Evolutionary conservation across 2,113 vertebrate species (phyloP), one percentile per base, ranked within the genome.

Genomic region (Tyrannus savana): DNA sequence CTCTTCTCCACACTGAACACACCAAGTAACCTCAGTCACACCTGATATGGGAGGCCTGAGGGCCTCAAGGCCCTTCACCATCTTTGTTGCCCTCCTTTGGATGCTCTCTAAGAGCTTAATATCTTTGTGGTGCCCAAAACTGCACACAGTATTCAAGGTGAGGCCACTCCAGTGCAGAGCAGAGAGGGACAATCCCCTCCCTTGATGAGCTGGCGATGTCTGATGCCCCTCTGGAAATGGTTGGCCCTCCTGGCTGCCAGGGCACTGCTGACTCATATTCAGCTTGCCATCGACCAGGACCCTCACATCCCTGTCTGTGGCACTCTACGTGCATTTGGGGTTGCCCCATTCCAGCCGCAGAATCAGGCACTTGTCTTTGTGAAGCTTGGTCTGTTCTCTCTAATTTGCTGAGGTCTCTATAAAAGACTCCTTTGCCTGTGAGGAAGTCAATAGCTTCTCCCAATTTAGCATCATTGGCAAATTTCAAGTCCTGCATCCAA

Each of bases 131-230:
- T 4, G 1, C 13, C 28, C n/a, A 14, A 23, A 53, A 1, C 9
- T 5, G 25, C 22, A 16, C 35, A 17, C 44, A 77, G 33, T 8
- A 27, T 27, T 37, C 0, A 2, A 60, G 33, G 11, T 59, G 73
- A 77, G 37, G 35, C 71, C 1, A 2, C 4, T 12, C 35, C 71
- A 75, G 30, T 2, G 7, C 52, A 58, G 25, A 49, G 35, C 50
- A 50, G 42, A 58, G 35, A 4, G 1, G 71, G 31, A 50, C 42
- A 58, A 50, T 76, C 44, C 30, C 35, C 10, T 53, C 58, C 55
- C 33, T 50, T 28, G 7, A 13, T 21, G 0, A 0, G 21, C 52
- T 76, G 44, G 13, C 0, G 0, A 64, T 55, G 49, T 33, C 81
- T 41, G 42, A 25, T 75, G 30, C 13, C 1, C 16, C n/a, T 14